Evolutionary conservation across 2,888 invertebrate genomes (phyloP).

Genomic region (Micoletzkya japonica): DNA sequence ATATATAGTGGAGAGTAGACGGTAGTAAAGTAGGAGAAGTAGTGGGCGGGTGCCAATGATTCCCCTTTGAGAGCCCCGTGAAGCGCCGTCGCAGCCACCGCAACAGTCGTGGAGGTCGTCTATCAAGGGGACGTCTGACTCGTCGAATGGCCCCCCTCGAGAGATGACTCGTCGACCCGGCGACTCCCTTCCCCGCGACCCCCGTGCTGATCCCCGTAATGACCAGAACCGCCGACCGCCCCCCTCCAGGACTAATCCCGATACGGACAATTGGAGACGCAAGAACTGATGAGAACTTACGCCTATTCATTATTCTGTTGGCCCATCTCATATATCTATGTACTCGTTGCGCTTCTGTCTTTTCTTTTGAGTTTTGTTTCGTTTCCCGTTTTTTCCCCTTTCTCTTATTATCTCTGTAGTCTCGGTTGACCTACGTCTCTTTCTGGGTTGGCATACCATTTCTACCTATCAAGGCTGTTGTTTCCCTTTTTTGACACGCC

Average conservation of each 20-base stretch:
- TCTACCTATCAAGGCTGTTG: background rate
- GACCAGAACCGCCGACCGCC: background rate
- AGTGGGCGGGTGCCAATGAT: too few relatives aligned
- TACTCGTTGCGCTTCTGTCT: slow-evolving; percentile 6
- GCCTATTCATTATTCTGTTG: background rate
- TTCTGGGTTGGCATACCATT: slow-evolving; percentile 4
- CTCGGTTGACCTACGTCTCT: background rate
- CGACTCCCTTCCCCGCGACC: too few relatives aligned
- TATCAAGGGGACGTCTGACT: too few relatives aligned
- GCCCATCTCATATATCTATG: slow-evolving; percentile 6
- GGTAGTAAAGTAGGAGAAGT: too few relatives aligned
- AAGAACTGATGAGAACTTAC: too few relatives aligned
- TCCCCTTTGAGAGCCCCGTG: too few relatives aligned
- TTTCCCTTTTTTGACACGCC: background rate
- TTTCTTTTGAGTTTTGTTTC: background rate
- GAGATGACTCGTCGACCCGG: too few relatives aligned
- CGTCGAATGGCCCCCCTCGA: too few relatives aligned
- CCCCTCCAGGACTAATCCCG: background rate
- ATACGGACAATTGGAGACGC: too few relatives aligned
- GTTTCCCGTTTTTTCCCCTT: background rate
- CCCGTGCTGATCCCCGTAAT: background rate
- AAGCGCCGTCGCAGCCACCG: too few relatives aligned
- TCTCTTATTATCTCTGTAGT: background rate
- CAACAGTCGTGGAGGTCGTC: too few relatives aligned
- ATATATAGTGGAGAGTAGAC: too few relatives aligned